phyloP scores from a whole-genome alignment of 1,140 invertebrate genomes.

The Rhopalosiphum padi region DNA sequence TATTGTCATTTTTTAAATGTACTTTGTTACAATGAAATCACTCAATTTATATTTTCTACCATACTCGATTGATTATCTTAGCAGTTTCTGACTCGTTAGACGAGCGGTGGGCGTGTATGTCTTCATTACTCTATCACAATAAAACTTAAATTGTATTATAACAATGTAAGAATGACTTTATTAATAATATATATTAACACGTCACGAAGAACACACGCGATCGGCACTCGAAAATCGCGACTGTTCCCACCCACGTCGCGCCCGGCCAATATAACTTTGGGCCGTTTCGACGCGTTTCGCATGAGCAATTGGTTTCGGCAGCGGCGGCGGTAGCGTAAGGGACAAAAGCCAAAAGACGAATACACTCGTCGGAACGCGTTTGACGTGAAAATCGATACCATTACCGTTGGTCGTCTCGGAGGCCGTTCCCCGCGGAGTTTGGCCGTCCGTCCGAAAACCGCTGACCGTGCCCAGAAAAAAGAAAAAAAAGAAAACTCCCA shows the following conservation, averaged over 20 bases:
- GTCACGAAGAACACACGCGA: no score
- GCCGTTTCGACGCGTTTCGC: neutral
- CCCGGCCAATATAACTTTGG: neutral
- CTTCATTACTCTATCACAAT: neutral
- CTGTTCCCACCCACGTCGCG: neutral
- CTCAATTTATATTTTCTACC: neutral
- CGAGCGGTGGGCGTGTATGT: neutral
- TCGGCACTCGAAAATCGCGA: neutral
- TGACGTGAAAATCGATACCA: conserved; percentile 40
- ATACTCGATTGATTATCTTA: neutral
- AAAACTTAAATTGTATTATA: neutral
- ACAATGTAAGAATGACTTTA: neutral
- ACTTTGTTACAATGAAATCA: neutral
- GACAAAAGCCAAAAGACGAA: neutral
- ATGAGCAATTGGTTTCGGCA: conserved; percentile 7
- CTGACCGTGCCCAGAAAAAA: neutral
- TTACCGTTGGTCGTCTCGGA: neutral
- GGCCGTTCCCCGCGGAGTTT: neutral
- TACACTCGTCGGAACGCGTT: neutral
- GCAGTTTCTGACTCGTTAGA: no score
- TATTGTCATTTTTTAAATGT: neutral
- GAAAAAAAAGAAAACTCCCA: neutral
- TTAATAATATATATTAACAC: neutral
- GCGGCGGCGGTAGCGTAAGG: neutral
- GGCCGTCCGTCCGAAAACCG: neutral